phyloP scores from a whole-genome alignment of 2,888 invertebrate species.

The Argyresthia albistria region DNA sequence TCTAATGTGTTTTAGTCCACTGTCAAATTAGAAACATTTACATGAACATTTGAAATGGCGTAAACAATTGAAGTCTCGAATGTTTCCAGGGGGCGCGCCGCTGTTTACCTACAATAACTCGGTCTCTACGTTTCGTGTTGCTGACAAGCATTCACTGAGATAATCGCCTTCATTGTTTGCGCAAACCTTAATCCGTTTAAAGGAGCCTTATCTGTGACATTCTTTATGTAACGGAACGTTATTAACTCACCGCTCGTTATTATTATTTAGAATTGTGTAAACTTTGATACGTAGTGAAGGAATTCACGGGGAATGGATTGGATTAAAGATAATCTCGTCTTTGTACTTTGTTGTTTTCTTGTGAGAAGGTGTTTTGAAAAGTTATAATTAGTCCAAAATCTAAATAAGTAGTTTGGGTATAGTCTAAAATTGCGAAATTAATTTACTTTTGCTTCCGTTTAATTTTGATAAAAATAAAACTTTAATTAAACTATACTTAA shows the following conservation, averaged over 20 bases:
- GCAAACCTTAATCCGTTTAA: conserved; percentile 50
- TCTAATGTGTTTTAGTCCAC: not conserved
- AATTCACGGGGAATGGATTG: no score
- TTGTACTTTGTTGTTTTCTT: no score
- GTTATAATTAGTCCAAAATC: no score
- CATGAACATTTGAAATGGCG: conserved; percentile 26
- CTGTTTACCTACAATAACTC: conserved; percentile 33
- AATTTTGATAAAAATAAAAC: no score
- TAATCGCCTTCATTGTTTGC: conserved; percentile 55
- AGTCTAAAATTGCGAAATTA: no score
- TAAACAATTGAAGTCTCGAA: conserved; percentile 31
- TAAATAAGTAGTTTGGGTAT: no score
- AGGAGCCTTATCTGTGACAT: conserved; percentile 45
- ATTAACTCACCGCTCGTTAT: conserved; percentile 36
- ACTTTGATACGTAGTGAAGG: not conserved
- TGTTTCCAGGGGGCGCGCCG: conserved; percentile 26
- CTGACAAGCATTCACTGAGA: conserved; percentile 53
- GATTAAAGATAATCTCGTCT: no score
- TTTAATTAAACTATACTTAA: no score
- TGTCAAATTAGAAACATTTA: not conserved
- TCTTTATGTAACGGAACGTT: conserved; percentile 41
- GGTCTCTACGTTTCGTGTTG: conserved; percentile 17
- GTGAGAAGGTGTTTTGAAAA: no score
- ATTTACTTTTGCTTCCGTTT: no score
- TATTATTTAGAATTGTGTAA: not conserved